Evolutionary conservation across 2,888 invertebrate species (phyloP).

Genomic region (Lacanobia wlatinum): DNA sequence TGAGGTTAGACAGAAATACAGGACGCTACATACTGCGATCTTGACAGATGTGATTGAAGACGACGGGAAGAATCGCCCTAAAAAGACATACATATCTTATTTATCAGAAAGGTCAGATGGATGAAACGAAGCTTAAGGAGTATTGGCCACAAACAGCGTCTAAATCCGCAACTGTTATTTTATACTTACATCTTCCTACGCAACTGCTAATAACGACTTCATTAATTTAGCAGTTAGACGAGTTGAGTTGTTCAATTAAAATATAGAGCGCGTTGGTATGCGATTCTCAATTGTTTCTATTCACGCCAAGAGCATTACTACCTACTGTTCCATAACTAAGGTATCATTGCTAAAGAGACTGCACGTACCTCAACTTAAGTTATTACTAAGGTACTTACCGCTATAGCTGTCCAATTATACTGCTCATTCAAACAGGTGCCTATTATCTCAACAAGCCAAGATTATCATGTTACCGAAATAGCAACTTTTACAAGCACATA

Average conservation of each 20-base stretch:
- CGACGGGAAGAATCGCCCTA: not conserved
- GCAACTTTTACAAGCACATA: constrained; percentile 61
- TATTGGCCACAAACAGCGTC: not conserved
- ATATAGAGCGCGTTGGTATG: constrained; percentile 19
- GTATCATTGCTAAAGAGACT: not conserved
- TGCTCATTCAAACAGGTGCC: constrained; percentile 38
- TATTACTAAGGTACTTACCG: constrained; percentile 15
- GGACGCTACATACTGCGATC: no score
- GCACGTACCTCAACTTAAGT: constrained; percentile 9
- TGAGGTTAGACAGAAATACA: no score
- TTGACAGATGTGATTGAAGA: no score
- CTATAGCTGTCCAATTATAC: constrained; percentile 50
- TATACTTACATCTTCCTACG: not conserved
- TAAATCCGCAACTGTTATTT: not conserved
- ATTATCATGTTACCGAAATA: constrained; percentile 50
- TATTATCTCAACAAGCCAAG: constrained; percentile 31
- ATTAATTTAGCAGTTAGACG: constrained; percentile 23
- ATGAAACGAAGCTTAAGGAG: not conserved
- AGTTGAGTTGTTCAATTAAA: constrained; percentile 17
- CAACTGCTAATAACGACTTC: not conserved
- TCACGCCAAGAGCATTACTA: constrained; percentile 25
- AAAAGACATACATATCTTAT: not conserved
- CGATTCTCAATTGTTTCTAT: constrained; percentile 30
- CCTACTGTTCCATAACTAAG: constrained; percentile 3
- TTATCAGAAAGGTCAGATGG: not conserved